These are phyloP conservation scores for Trimorus sp. DNA, from an alignment of 2,888 invertebrate species.

Conservation along the genomic window DNA sequence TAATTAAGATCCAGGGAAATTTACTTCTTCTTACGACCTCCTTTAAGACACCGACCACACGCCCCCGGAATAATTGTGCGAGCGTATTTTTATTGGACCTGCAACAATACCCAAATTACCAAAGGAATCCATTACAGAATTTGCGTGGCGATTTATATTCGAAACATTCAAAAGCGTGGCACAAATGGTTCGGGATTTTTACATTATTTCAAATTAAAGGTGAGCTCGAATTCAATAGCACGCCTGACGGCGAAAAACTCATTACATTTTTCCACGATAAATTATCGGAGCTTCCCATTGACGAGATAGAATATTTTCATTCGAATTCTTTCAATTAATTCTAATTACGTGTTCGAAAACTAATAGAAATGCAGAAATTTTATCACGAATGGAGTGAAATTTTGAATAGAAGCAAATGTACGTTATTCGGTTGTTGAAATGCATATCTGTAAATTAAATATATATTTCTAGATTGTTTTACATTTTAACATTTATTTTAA, in stretches of 20 bases:
- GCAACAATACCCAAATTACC: constrained; percentile 4
- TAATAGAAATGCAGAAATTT: neutral
- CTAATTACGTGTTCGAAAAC: too few relatives aligned
- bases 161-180: constrained; percentile 6
- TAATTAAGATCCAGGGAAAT: constrained; percentile 41
- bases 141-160: constrained; percentile 1
- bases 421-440: neutral
- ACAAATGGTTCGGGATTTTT: neutral
- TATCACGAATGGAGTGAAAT: neutral
- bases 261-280: constrained; percentile 16
- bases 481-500: too few relatives aligned
- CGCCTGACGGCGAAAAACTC: constrained; percentile 8
- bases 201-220: constrained; percentile 12
- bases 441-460: too few relatives aligned
- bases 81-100: constrained; percentile 7
- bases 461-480: too few relatives aligned
- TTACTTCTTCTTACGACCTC: constrained; percentile 25
- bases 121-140: constrained; percentile 5
- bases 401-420: neutral
- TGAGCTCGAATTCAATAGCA: constrained; percentile 10
- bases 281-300: neutral
- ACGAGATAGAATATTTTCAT: constrained; percentile 12
- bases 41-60: constrained; percentile 9
- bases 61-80: constrained; percentile 12
- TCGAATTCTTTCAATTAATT: neutral